Percentiles rank a stretch among this genome's conserved stretches.
phyloP scores from a whole-genome alignment of 2,113 vertebrate species.

The Calyptommatus sinebrachiatus region DNA sequence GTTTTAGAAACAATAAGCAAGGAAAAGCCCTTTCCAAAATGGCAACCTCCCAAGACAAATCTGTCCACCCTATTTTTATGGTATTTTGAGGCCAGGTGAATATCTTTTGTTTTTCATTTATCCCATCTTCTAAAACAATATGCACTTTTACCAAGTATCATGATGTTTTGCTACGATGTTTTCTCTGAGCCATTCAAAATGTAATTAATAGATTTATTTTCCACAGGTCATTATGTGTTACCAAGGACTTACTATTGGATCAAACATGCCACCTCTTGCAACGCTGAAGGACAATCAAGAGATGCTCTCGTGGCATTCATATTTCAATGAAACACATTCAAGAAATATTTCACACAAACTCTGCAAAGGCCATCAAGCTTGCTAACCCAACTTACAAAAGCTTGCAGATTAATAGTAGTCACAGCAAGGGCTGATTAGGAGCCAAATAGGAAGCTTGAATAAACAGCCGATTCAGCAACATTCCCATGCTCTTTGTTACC shows the following conservation, averaged over 20 bases:
- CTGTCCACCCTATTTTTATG: background rate
- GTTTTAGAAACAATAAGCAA: background rate
- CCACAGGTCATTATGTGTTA: background rate
- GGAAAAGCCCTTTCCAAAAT: background rate
- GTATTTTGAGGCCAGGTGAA: background rate
- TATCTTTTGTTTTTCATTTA: background rate
- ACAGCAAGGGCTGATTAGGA: fast-evolving
- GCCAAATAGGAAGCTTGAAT: background rate
- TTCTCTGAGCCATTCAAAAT: background rate
- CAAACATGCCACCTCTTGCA: too few species aligned
- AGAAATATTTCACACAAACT: background rate
- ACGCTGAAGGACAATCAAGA: background rate
- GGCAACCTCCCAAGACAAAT: background rate
- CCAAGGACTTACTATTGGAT: background rate
- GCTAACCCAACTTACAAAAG: background rate
- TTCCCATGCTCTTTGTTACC: background rate
- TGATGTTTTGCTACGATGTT: background rate
- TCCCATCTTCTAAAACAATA: background rate
- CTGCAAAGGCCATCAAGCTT: fast-evolving
- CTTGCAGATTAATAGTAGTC: background rate
- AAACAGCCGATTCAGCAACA: background rate
- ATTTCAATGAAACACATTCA: background rate
- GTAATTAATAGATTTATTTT: too few species aligned
- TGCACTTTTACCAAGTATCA: background rate
- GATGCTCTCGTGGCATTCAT: background rate